Conservation (phyloP, 2,888 invertebrate species). For the Noctua pronuba region DNA sequence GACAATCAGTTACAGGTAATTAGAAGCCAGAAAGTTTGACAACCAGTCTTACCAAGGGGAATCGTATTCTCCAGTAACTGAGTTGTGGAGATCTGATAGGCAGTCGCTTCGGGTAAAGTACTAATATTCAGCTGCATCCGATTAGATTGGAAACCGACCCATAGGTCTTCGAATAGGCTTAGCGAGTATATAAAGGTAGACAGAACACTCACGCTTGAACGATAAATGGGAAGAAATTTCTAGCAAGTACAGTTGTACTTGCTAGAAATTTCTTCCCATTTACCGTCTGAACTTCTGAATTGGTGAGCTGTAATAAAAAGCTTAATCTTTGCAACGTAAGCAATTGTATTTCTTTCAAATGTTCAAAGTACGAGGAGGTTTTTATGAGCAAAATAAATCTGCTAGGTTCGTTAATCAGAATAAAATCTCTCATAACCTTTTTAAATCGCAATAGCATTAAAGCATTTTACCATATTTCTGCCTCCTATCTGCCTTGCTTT, state of each 20-base stretch:
- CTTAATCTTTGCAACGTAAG: background rate
- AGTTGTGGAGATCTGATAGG: background rate
- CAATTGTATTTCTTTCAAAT: background rate
- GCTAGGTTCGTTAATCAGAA: background rate
- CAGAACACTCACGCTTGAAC: background rate
- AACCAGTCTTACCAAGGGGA: background rate
- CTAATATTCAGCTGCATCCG: background rate
- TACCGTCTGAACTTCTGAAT: too few relatives aligned
- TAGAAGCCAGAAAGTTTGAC: background rate
- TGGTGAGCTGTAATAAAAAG: background rate
- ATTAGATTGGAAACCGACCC: background rate
- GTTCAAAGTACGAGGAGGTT: background rate
- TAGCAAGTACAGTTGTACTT: too few relatives aligned
- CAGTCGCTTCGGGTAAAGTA: background rate
- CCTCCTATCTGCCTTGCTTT: too few relatives aligned
- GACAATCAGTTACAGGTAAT: background rate
- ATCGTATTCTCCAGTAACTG: background rate
- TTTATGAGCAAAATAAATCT: background rate
- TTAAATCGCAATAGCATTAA: background rate
- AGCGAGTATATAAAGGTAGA: background rate
- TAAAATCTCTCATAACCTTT: background rate
- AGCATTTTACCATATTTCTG: too few relatives aligned
- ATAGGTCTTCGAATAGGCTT: background rate
- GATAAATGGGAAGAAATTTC: background rate
- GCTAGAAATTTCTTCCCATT: too few relatives aligned